A percentile compares a stretch with the other conserved stretches of the same genome.
phyloP scores from a whole-genome alignment of 2,113 vertebrate species.

The Sylvicapra grimmia region DNA sequence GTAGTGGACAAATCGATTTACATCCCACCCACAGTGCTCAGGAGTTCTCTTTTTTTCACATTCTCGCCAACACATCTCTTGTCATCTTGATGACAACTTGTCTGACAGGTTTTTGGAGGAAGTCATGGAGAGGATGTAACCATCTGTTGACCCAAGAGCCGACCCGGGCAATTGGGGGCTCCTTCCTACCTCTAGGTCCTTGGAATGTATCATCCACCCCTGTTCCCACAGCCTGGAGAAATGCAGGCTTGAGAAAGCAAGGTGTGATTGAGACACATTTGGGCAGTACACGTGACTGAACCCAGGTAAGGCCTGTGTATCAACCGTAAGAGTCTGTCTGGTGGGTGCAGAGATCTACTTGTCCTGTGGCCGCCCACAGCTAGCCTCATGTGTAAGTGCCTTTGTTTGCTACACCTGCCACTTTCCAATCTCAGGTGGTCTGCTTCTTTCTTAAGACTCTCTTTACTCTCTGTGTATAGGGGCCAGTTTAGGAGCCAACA shows the following conservation, averaged over 20 bases:
- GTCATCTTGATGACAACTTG: background rate
- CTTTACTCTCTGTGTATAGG: background rate
- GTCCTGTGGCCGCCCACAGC: background rate
- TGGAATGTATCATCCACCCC: background rate
- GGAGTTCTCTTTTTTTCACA: background rate
- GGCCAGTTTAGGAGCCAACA: background rate
- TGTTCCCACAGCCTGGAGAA: background rate
- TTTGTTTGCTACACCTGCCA: background rate
- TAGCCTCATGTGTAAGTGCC: background rate
- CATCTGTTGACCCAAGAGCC: background rate
- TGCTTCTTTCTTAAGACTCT: background rate
- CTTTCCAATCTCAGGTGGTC: background rate
- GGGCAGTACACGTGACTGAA: background rate
- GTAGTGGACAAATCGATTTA: background rate
- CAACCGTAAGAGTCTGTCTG: background rate
- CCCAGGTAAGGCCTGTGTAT: background rate
- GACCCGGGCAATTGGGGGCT: no score
- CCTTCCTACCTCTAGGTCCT: background rate
- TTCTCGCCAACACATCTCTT: background rate
- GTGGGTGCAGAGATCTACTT: background rate
- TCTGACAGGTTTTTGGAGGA: background rate
- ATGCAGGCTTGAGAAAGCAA: background rate
- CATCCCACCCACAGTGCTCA: background rate
- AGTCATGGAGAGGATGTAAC: background rate
- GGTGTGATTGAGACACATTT: background rate